Conservation (phyloP, 1,140 invertebrate species). For the Lordiphosa stackelbergi region DNA sequence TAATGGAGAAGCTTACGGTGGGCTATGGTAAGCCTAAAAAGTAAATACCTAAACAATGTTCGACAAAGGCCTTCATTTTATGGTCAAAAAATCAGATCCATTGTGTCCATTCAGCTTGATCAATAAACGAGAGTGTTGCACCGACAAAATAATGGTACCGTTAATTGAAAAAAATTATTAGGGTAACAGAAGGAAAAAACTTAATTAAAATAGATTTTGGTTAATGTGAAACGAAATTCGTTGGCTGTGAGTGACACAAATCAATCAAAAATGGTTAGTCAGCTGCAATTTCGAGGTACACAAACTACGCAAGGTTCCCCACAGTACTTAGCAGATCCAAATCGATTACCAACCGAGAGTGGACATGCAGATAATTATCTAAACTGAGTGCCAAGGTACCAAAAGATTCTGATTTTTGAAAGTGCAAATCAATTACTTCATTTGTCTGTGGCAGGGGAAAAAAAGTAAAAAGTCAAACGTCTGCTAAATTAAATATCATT, state of each 20-base stretch:
- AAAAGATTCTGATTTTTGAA: too few species aligned
- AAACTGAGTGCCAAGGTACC: too few species aligned
- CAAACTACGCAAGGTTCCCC: background rate
- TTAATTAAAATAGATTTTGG: slow-evolving; percentile 16
- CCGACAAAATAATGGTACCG: slow-evolving; percentile 36
- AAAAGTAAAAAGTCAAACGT: too few species aligned
- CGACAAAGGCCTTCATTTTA: slow-evolving; percentile 43
- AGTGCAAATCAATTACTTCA: too few species aligned
- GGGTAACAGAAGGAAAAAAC: slow-evolving; percentile 19
- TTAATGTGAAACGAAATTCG: slow-evolving; percentile 15
- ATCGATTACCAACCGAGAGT: too few species aligned
- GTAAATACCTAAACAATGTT: slow-evolving; percentile 27
- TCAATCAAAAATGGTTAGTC: slow-evolving; percentile 21
- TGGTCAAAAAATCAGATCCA: slow-evolving; percentile 30
- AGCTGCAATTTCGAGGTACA: background rate
- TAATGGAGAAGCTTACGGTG: slow-evolving; percentile 30
- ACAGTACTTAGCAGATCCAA: too few species aligned
- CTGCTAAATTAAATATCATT: too few species aligned
- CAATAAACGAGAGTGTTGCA: slow-evolving; percentile 49
- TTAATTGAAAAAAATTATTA: slow-evolving; percentile 41
- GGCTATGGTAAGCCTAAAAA: slow-evolving; percentile 27
- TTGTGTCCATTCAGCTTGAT: slow-evolving; percentile 29
- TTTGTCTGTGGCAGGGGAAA: too few species aligned
- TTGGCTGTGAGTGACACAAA: slow-evolving; percentile 26
- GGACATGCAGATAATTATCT: too few species aligned